phyloP scores from a whole-genome alignment of 2,113 vertebrate species.

The Phrynocephalus versicolor region DNA sequence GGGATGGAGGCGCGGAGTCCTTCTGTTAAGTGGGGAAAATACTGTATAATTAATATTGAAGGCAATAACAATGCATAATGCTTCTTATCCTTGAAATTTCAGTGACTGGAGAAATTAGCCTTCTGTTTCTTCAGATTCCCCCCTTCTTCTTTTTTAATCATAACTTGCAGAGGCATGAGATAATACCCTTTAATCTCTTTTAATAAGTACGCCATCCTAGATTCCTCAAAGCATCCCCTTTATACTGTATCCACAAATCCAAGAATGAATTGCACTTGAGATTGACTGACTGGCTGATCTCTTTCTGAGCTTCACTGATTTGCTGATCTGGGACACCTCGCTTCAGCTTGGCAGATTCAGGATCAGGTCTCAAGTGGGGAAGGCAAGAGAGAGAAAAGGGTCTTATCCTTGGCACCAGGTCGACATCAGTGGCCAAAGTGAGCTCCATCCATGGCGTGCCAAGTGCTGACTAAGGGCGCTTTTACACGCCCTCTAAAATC shows the following conservation, averaged over 20 bases:
- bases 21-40: slow-evolving; percentile 66
- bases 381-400: slow-evolving; percentile 21
- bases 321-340: slow-evolving; percentile 49
- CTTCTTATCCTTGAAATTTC: slow-evolving; percentile 76
- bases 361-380: slow-evolving; percentile 8
- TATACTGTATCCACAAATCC: slow-evolving; percentile 69
- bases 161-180: slow-evolving; percentile 69
- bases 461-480: neutral
- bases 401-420: neutral
- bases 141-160: slow-evolving; percentile 65
- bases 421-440: neutral
- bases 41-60: slow-evolving; percentile 74
- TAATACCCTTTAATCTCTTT: slow-evolving; percentile 80
- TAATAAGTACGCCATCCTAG: slow-evolving; percentile 73
- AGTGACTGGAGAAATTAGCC: slow-evolving; percentile 74
- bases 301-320: slow-evolving; percentile 60
- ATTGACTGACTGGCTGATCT: slow-evolving; percentile 70
- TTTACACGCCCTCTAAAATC: too few relatives aligned
- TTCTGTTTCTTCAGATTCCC: slow-evolving; percentile 42
- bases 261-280: slow-evolving; percentile 67
- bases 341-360: neutral
- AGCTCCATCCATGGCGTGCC: neutral
- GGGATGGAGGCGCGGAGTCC: slow-evolving; percentile 56
- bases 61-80: slow-evolving; percentile 63
- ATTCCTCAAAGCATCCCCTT: slow-evolving; percentile 71